Base-by-base conservation (phyloP, 2,888 invertebrate genomes). In the Trissolcus japonicus region DNA sequence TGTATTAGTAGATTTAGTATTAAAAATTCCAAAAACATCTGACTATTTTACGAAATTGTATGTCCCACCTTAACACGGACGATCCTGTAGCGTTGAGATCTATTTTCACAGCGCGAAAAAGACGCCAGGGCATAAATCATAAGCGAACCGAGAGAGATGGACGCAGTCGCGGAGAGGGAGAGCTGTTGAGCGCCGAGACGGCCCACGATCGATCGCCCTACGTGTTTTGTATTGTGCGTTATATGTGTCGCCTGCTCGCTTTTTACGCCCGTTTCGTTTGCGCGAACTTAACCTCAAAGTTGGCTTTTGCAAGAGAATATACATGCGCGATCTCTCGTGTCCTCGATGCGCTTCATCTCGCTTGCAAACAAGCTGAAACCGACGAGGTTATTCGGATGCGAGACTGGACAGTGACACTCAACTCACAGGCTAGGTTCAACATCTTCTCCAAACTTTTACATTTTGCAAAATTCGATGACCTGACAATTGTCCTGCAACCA, bases 331-430 rank as follows among this genome's bases (percentile, higher is more conserved):
- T 76, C 74, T 76, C 69, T 79, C 74, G 78, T 78, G 80, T 66
- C 76, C 80, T 72, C 77, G 80, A 72, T 75, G 79, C 80, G 74
- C 76, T 74, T 80, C 79, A 72, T 80, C 79, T 77, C 75, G 76
- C 71, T 78, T 63, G 67, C 76, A 74, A 80, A 69, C 66, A 65
- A 74, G 73, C 73, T 62, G 63, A 78, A 80, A 73, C 73, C 55
- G 67, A 78, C 76, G 74, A 76, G 73, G 78, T 74, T 78, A 78
- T 80, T 74, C 73, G 78, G 76, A 71, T 71, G 57, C 77, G 69
- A 78, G 62, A 65, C 62, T 40, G 62, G 48, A 9, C 75, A 78
- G 78, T 60, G 78, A 25, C 57, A 16, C 75, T 78, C 75, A 78
- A 68, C 56, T 16, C 35, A 53, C 63, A 68, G 68, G 14, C 51